Base-by-base conservation (phyloP, 2,888 invertebrate genomes). In the Pheosia tremula region DNA sequence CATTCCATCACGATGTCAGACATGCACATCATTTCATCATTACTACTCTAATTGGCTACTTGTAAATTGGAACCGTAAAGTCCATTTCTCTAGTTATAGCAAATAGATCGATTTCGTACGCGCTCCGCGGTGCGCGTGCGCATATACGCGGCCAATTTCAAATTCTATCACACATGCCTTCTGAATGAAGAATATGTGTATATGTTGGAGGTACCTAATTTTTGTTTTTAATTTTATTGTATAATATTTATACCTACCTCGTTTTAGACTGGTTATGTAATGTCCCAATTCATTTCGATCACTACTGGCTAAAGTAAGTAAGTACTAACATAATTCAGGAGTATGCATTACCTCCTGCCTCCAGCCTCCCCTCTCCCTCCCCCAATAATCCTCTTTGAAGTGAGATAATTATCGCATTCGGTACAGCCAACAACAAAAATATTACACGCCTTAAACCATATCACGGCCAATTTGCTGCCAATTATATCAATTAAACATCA, bases 401-500 rank as follows among this genome's bases (percentile, higher is more conserved):
- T 50, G 2, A 24, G 8, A 24, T 24, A 67, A 83, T 83, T 80
- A 78, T 73, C 71, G 68, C 69, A 82, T 83, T 82, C 64, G 74
- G 63, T 67, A 81, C 80, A 83, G 75, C 64, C 65, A 71, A 60
- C 66, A 75, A 80, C 77, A 77, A 78, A 70, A 70, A 81, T 81
- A 76, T 76, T 75, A 61, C 74, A 84, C 74, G 81, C 78, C 78
- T 78, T 81, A 80, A 75, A 71, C 71, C 61, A 77, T 72, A 71
- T 69, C 72, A 72, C 66, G 69, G 68, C 66, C 72, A 73, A 85
- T 83, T 79, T 78, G 75, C 73, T 66, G 72, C 72, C 71, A 73
- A 79, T 79, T 81, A 77, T 81, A 80, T 79, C 85, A 77, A 87
- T 87, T 88, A 83, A 84, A 83, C 80, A 86, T 80, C 83, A 86